Percentiles rank a stretch among this genome's conserved stretches.
These are phyloP conservation scores for Syngnathus acus DNA, from an alignment of 2,797 vertebrate genomes.

Conservation along the genomic window DNA sequence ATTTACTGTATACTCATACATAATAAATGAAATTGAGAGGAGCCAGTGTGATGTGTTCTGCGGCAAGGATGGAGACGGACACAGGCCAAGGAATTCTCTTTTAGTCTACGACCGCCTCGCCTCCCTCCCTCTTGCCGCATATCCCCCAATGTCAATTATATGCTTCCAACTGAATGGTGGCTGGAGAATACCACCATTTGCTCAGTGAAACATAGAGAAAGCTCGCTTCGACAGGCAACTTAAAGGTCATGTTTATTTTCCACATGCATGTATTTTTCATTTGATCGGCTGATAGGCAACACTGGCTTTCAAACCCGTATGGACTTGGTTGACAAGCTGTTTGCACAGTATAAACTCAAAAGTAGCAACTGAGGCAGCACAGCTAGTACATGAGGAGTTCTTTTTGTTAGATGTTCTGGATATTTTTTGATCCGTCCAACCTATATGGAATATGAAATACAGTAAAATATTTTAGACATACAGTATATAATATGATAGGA, in stretches of 20 bases:
- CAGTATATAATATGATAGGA: too few relatives aligned
- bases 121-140: neutral
- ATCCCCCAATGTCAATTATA: constrained; percentile 45
- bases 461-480: too few relatives aligned
- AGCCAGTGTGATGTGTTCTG: constrained; percentile 44
- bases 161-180: constrained; percentile 50
- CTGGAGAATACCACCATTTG: constrained; percentile 52
- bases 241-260: constrained; percentile 58
- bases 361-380: constrained; percentile 13
- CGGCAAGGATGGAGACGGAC: constrained; percentile 35
- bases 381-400: neutral
- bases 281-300: constrained; percentile 33
- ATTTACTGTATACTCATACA: constrained; percentile 65
- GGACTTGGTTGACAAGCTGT: constrained; percentile 17
- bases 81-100: constrained; percentile 52
- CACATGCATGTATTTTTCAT: constrained; percentile 49
- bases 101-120: constrained; percentile 9
- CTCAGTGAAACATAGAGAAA: constrained; percentile 45
- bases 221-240: constrained; percentile 32
- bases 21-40: constrained; percentile 60
- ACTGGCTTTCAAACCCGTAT: constrained; percentile 15
- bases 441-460: neutral
- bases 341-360: constrained; percentile 25
- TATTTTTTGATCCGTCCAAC: neutral
- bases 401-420: neutral